These are phyloP conservation scores for Hippolais icterina DNA, from an alignment of 2,113 vertebrate species.

Conservation along the genomic window DNA sequence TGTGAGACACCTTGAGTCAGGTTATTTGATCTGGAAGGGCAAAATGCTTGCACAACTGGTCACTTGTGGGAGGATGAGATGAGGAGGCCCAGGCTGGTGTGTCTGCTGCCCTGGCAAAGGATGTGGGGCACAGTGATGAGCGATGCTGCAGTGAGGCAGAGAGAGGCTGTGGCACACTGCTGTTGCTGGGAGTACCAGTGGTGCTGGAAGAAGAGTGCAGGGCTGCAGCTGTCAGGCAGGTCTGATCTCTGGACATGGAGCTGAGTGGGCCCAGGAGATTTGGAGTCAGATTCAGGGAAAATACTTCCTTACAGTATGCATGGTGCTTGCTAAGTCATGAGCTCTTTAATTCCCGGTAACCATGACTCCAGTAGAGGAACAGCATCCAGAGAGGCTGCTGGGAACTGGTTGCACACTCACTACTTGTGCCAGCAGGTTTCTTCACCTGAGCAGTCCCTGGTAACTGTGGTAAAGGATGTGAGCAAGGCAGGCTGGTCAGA, in stretches of 20 bases:
- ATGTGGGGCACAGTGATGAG: background rate
- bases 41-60: background rate
- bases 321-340: background rate
- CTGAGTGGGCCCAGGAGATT: background rate
- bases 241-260: background rate
- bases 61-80: background rate
- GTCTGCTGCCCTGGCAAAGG: background rate
- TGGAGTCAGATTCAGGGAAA: fast-evolving
- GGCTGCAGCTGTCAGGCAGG: fast-evolving
- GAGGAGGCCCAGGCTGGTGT: background rate
- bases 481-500: background rate
- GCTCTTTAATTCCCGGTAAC: background rate
- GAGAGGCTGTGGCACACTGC: background rate
- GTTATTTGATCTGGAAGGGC: conserved; percentile 48
- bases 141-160: background rate
- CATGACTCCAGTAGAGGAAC: background rate
- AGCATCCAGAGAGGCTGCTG: background rate
- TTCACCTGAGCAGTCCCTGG: background rate
- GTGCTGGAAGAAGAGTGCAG: background rate
- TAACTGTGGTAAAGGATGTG: background rate
- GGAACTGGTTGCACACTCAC: background rate
- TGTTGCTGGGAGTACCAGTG: background rate
- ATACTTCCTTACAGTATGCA: fast-evolving
- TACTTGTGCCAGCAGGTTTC: background rate
- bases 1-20: conserved; percentile 40